Evolutionary conservation across 2,888 invertebrate species (phyloP), one percentile per base, ranked within the genome.

Genomic region (Athalia cordata): DNA sequence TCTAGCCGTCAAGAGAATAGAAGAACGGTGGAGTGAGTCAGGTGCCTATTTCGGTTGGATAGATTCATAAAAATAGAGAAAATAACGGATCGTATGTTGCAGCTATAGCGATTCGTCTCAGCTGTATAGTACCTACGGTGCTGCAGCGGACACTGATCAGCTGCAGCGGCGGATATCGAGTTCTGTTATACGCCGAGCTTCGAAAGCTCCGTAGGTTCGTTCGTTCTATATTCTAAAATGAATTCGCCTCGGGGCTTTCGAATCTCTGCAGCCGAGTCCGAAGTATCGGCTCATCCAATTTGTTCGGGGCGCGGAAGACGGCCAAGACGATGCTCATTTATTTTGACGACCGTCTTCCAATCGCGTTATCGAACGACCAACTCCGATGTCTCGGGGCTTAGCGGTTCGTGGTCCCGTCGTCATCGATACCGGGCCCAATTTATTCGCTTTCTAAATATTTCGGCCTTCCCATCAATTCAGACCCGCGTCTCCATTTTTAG

Each of bases 381-480:
- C 29, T 29, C 76, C 79, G 78, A 72, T 79, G 80, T 72, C 77
- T 62, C 64, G 77, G 65, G 79, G 79, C 81, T 79, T 74, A 70
- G 78, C 81, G 29, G 29, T 29, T 29, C 29, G 29, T 77, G 65
- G 77, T 13, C 65, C 65, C 15, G 68, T 57, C 64, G 77, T 78
- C 79, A 79, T 79, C 77, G 78, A 68, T 72, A 59, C 72, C 80
- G 80, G 82, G 81, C 81, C 82, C 82, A 84, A 84, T 86, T 85
- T 82, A 83, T 83, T 85, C 83, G 80, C 81, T 83, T 81, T 81
- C 79, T 77, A 80, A 78, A 79, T 79, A 77, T 79, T 59, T 76
- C 78, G 79, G 79, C 82, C 79, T 29, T 81, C 81, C 83, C 85
- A 87, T 88, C 86, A 87, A 87, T 86, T 83, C 78, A 55, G 80